These are phyloP conservation scores for Tinamus major DNA, from an alignment of 2,797 vertebrate genomes.

Conservation along the genomic window DNA sequence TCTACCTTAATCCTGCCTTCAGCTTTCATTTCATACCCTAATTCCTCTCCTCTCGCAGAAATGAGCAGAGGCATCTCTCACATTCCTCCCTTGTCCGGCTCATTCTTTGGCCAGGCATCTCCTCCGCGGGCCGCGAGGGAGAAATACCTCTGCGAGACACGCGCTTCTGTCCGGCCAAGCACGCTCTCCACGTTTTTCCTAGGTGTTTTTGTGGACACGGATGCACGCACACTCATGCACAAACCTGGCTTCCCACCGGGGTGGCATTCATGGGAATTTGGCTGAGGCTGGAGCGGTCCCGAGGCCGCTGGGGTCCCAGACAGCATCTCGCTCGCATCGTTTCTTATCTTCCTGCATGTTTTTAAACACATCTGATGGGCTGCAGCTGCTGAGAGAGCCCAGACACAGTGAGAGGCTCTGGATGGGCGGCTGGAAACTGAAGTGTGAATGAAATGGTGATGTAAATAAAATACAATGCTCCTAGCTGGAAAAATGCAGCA, in stretches of 20 bases:
- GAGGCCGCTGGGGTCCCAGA: not conserved
- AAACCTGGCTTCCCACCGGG: rapidly evolving
- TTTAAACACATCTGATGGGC: not conserved
- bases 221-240: rapidly evolving
- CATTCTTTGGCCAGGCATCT: not conserved
- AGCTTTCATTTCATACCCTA: constrained; percentile 10
- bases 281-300: not conserved
- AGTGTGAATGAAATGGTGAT: not conserved
- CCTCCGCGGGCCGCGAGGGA: not conserved
- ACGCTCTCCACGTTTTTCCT: rapidly evolving
- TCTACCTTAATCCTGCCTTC: constrained; percentile 16
- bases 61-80: not conserved
- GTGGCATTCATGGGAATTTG: not conserved
- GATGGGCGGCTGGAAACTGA: not conserved
- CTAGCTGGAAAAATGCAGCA: constrained; percentile 22
- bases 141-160: not conserved
- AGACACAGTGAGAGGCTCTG: not conserved
- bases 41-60: constrained; percentile 13
- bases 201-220: rapidly evolving
- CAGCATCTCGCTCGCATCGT: not conserved
- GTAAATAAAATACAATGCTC: constrained; percentile 8
- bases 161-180: not conserved
- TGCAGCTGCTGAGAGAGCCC: not conserved
- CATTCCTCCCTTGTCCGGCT: not conserved
- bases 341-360: not conserved